A percentile compares a stretch with the other conserved stretches of the same genome.
Conservation (phyloP, 2,113 vertebrate species). For the Oreotrochilus melanogaster region DNA sequence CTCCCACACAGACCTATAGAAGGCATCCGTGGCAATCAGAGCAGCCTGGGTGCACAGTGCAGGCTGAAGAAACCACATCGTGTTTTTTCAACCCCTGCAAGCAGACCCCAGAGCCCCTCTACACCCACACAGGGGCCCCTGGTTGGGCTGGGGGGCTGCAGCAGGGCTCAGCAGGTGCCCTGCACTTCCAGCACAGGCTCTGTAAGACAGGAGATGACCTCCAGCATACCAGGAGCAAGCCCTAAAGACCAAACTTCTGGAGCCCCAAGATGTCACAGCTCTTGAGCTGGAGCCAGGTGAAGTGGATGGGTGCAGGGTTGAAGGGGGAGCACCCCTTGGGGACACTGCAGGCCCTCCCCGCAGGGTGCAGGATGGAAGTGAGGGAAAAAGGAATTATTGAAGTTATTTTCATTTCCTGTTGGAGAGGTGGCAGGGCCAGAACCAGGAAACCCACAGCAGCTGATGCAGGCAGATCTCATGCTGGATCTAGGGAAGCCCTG, state of each 20-base stretch:
- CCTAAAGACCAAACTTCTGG: not conserved
- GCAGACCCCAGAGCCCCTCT: fast-evolving
- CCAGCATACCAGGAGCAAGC: not conserved
- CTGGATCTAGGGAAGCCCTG: not conserved
- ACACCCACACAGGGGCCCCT: not conserved
- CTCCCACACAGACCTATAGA: not conserved
- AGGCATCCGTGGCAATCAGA: not conserved
- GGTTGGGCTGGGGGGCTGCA: not conserved
- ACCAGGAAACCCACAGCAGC: not conserved
- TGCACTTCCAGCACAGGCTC: too few relatives aligned
- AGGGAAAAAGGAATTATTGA: not conserved
- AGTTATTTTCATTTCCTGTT: not conserved
- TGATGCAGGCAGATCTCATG: not conserved
- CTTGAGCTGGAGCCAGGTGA: not conserved
- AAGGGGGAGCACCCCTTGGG: not conserved
- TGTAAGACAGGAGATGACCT: not conserved
- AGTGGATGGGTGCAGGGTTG: not conserved
- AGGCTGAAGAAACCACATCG: not conserved
- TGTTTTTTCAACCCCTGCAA: fast-evolving
- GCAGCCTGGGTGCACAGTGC: not conserved
- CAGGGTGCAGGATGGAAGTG: not conserved
- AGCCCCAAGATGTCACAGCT: not conserved
- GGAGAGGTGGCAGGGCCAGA: not conserved
- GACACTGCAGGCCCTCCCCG: too few relatives aligned
- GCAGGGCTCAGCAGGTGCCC: too few relatives aligned